Conservation (phyloP, 2,113 vertebrate genomes). For the Chauna torquata region DNA sequence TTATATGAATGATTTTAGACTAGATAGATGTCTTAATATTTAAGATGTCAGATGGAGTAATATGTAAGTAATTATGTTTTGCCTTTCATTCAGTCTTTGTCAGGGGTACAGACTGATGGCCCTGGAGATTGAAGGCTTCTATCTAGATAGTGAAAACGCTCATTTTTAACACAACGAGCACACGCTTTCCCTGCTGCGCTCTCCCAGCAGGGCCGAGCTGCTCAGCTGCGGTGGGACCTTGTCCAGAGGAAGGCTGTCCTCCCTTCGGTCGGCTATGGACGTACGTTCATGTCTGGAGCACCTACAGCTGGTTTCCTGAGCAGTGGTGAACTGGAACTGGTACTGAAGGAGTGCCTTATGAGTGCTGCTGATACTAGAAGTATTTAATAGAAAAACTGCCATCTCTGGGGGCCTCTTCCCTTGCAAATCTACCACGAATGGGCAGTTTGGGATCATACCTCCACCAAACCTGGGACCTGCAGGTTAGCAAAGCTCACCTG, state of each 20-base stretch:
- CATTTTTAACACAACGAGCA: not conserved
- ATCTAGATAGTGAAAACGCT: not conserved
- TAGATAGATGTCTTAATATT: conserved; percentile 26
- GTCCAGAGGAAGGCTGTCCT: not conserved
- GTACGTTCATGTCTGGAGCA: not conserved
- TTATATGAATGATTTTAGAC: not conserved
- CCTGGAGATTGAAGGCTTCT: conserved; percentile 22
- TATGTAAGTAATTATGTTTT: conserved; percentile 19
- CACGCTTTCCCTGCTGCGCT: not conserved
- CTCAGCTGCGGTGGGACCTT: not conserved
- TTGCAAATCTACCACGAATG: too few relatives aligned
- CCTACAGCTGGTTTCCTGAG: not conserved
- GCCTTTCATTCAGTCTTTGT: conserved; percentile 31
- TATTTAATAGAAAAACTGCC: not conserved
- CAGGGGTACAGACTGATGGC: conserved; percentile 11
- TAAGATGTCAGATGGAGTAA: conserved; percentile 2
- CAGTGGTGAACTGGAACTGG: not conserved
- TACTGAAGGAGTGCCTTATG: fast-evolving
- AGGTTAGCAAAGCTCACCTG: not conserved
- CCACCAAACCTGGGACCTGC: not conserved
- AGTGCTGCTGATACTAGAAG: not conserved
- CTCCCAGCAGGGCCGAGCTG: not conserved
- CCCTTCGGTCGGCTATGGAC: not conserved
- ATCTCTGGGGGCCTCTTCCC: not conserved
- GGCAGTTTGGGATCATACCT: not conserved